Conservation (phyloP, 1,140 invertebrate genomes). For the Hycleus phaleratus region DNA sequence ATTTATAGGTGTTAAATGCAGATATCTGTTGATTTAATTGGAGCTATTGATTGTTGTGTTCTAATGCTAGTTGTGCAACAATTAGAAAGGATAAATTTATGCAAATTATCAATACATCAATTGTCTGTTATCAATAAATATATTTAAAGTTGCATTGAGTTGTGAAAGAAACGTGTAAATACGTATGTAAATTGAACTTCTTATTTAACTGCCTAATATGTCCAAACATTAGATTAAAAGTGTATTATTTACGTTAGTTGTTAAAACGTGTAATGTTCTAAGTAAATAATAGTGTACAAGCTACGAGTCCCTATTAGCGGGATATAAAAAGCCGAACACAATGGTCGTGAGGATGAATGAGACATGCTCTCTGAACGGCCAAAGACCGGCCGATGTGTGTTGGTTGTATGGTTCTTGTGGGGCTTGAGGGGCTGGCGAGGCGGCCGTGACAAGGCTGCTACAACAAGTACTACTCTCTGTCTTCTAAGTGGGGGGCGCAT, state of each 20-base stretch:
- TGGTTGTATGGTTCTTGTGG: not conserved
- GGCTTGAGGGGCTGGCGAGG: constrained; percentile 20
- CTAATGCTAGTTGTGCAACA: too few relatives aligned
- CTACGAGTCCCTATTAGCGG: constrained; percentile 19
- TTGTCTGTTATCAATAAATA: too few relatives aligned
- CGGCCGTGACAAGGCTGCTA: constrained; percentile 29
- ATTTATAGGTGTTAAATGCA: too few relatives aligned
- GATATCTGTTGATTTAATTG: too few relatives aligned
- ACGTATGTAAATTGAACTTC: too few relatives aligned
- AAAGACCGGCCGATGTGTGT: constrained; percentile 11
- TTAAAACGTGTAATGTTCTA: constrained; percentile 18
- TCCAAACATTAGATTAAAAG: constrained; percentile 9
- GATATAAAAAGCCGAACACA: constrained; percentile 22
- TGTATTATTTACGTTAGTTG: constrained; percentile 21
- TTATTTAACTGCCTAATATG: not conserved
- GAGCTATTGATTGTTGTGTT: too few relatives aligned
- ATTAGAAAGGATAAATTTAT: too few relatives aligned
- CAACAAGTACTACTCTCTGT: constrained; percentile 7
- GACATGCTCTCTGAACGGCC: constrained; percentile 26
- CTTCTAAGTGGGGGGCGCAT: constrained; percentile 5
- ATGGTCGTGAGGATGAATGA: constrained; percentile 25
- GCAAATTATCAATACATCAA: too few relatives aligned
- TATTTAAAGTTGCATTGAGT: too few relatives aligned
- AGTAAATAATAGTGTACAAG: constrained; percentile 25
- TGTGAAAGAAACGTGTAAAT: too few relatives aligned